A percentile compares a stretch with the other conserved stretches of the same genome.
Evolutionary conservation across 2,797 vertebrate genomes (phyloP).

Genomic region (Sebastes itinus): DNA sequence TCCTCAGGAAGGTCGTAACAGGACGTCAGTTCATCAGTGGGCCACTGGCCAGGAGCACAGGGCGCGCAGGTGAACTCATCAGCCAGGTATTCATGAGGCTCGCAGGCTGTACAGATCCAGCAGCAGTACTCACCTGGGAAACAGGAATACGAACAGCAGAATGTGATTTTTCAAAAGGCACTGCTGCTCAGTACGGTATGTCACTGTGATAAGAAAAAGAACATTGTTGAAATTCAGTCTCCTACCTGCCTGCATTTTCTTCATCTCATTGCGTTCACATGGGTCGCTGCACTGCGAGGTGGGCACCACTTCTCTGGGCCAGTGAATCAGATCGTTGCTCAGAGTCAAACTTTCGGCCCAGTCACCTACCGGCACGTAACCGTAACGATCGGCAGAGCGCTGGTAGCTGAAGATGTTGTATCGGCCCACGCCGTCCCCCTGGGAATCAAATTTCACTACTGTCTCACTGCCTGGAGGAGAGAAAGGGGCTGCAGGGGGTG

Average conservation of each 20-base stretch:
- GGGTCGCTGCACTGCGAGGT: conserved; percentile 98
- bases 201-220: background rate
- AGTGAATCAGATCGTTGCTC: conserved; percentile 89
- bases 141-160: conserved; percentile 30
- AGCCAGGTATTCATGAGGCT: conserved; percentile 91
- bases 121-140: conserved; percentile 92
- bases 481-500: conserved; percentile 87
- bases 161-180: conserved; percentile 37
- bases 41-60: conserved; percentile 95
- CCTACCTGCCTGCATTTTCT: conserved; percentile 97
- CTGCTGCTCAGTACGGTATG: background rate
- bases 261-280: conserved; percentile 97
- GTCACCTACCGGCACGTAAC: conserved; percentile 93
- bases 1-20: conserved; percentile 98
- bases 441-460: conserved; percentile 93
- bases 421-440: conserved; percentile 93
- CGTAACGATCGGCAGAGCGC: conserved; percentile 82
- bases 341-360: conserved; percentile 95
- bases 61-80: conserved; percentile 97
- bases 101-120: conserved; percentile 99
- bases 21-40: conserved; percentile 88
- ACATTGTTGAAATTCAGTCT: conserved; percentile 19
- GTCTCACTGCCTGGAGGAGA: conserved; percentile 88
- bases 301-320: conserved; percentile 89
- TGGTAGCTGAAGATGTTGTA: conserved; percentile 99